Percentiles rank a stretch among this genome's conserved stretches.
Conservation (phyloP, 2,113 vertebrate species). For the Pygoscelis antarcticus region DNA sequence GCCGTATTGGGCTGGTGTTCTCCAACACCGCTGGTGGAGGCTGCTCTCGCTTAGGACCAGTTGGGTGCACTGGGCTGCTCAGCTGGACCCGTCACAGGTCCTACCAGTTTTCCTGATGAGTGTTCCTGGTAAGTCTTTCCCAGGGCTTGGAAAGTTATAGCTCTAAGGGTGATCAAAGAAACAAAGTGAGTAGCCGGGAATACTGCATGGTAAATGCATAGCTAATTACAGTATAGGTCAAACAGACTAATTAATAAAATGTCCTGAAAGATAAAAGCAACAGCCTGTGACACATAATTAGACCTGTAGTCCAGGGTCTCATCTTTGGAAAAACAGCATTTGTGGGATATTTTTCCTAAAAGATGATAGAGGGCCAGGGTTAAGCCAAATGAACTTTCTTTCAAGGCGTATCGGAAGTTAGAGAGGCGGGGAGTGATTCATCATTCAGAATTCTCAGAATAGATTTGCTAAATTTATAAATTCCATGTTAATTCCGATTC, state of each 20-base stretch:
- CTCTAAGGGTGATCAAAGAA: background rate
- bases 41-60: background rate
- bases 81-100: background rate
- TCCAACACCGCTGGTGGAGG: fast-evolving
- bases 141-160: background rate
- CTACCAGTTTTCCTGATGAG: background rate
- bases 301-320: background rate
- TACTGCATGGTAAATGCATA: background rate
- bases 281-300: background rate
- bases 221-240: background rate
- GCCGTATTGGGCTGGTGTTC: fast-evolving
- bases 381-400: conserved; percentile 16
- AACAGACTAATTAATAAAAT: background rate
- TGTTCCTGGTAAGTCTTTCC: background rate
- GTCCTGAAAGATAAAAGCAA: background rate
- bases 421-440: conserved; percentile 44
- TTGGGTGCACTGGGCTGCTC: background rate
- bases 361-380: background rate
- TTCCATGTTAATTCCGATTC: conserved; percentile 1
- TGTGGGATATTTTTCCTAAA: background rate
- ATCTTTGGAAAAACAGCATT: background rate
- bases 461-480: conserved; percentile 70
- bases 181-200: background rate
- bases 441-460: conserved; percentile 58
- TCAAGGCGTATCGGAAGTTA: background rate